Percentiles rank a stretch among this genome's conserved stretches.
Evolutionary conservation across 1,140 invertebrate species (phyloP).

Genomic region (Neodiprion pinetum): DNA sequence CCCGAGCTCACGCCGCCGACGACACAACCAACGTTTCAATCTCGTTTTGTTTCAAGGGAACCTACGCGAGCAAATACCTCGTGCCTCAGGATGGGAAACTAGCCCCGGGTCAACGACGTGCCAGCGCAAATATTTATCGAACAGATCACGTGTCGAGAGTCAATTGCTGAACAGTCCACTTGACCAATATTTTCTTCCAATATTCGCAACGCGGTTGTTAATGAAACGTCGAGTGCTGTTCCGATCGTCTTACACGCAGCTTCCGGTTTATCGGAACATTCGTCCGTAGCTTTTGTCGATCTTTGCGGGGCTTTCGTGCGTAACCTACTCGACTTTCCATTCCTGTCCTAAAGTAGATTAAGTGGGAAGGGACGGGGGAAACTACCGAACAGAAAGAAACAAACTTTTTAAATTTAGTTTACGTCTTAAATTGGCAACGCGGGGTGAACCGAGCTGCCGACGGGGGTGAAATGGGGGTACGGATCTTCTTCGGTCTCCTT

Average conservation of each 20-base stretch:
- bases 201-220: too few species aligned
- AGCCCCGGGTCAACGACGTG: conserved; percentile 11
- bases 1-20: conserved; percentile 11
- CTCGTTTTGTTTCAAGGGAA: conserved; percentile 30
- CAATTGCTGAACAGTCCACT: too few species aligned
- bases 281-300: neutral
- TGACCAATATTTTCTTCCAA: too few species aligned
- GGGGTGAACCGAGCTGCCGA: neutral
- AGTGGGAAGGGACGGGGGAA: neutral
- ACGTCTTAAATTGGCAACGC: neutral
- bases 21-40: conserved; percentile 29
- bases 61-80: conserved; percentile 30
- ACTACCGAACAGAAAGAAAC: conserved; percentile 2
- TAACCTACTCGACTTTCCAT: too few species aligned
- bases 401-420: conserved; percentile 1
- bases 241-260: too few species aligned
- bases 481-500: neutral
- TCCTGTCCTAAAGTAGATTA: neutral
- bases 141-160: neutral
- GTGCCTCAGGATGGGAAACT: neutral
- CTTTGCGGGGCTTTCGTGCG: too few species aligned
- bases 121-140: conserved; percentile 39
- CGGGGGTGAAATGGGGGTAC: neutral
- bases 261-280: neutral
- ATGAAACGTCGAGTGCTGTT: too few species aligned